Conservation (phyloP, 2,797 vertebrate genomes). For the Nothura maculosa region DNA sequence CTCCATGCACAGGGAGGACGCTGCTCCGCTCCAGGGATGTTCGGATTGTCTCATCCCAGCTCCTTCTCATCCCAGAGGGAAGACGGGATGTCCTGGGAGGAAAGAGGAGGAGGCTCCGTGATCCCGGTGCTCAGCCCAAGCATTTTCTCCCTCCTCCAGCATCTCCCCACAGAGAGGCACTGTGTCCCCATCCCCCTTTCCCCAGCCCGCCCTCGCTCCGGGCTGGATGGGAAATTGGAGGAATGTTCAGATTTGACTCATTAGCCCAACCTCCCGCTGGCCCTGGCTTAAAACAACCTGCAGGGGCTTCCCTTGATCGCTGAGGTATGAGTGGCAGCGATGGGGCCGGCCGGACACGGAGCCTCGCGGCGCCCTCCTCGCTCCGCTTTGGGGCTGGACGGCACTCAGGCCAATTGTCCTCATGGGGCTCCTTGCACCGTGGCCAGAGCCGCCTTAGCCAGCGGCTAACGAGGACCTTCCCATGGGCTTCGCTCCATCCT, state of each 20-base stretch:
- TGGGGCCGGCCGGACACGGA: conserved; percentile 73
- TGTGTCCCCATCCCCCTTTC: background rate
- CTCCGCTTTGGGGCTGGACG: conserved; percentile 54
- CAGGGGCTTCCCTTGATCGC: conserved; percentile 86
- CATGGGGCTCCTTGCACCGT: conserved; percentile 23
- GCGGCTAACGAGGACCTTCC: background rate
- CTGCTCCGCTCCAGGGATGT: background rate
- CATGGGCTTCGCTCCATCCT: background rate
- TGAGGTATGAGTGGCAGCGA: conserved; percentile 80
- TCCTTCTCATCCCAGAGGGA: background rate
- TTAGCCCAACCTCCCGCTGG: conserved; percentile 91
- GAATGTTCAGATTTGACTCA: conserved; percentile 84
- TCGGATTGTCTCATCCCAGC: too few relatives aligned
- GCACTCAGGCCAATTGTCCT: conserved; percentile 80
- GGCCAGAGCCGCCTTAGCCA: background rate
- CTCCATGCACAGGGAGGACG: fast-evolving
- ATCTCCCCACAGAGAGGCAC: background rate
- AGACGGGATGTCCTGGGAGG: fast-evolving
- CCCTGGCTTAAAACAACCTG: conserved; percentile 78
- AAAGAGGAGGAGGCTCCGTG: too few relatives aligned
- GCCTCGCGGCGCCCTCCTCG: conserved; percentile 65
- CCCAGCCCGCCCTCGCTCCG: conserved; percentile 49
- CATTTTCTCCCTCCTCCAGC: background rate
- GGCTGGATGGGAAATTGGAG: conserved; percentile 72
- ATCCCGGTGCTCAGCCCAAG: background rate